Evolutionary conservation across 2,888 invertebrate genomes (phyloP).

Genomic region (Diarsia brunnea): DNA sequence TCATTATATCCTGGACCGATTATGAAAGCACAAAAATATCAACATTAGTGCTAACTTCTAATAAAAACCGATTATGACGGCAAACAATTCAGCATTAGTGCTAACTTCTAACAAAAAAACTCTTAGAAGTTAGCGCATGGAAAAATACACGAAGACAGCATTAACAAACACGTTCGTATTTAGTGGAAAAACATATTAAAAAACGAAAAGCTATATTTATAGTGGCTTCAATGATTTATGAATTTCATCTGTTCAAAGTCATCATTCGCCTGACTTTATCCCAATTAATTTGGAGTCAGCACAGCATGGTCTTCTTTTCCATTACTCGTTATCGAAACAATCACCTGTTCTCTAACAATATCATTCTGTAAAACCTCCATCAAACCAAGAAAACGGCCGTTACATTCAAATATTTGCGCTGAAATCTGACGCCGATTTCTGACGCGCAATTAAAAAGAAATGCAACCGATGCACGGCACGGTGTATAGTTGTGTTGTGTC

Average conservation of each 20-base stretch:
- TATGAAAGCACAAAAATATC: background rate
- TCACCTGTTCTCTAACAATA: background rate
- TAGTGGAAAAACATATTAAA: background rate
- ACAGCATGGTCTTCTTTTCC: background rate
- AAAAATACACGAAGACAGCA: background rate
- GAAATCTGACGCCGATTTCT: background rate
- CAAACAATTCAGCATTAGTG: too few species aligned
- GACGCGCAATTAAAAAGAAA: constrained; percentile 45
- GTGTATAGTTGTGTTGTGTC: constrained; percentile 40
- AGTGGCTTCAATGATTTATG: background rate
- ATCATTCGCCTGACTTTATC: background rate
- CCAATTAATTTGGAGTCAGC: background rate
- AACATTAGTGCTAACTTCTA: background rate
- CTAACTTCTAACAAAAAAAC: background rate
- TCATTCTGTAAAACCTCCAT: background rate
- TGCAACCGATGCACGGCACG: constrained; percentile 54
- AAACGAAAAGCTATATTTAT: background rate
- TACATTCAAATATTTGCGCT: constrained; percentile 27
- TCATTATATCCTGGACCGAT: constrained; percentile 5
- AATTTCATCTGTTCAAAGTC: background rate
- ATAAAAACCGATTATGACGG: background rate
- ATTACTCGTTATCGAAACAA: background rate
- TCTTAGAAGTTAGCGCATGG: background rate
- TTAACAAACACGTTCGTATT: background rate
- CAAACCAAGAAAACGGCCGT: background rate